Percentiles rank a stretch among this genome's conserved stretches.
phyloP scores from a whole-genome alignment of 2,888 invertebrate species.

The Diadegma fenestrale region DNA sequence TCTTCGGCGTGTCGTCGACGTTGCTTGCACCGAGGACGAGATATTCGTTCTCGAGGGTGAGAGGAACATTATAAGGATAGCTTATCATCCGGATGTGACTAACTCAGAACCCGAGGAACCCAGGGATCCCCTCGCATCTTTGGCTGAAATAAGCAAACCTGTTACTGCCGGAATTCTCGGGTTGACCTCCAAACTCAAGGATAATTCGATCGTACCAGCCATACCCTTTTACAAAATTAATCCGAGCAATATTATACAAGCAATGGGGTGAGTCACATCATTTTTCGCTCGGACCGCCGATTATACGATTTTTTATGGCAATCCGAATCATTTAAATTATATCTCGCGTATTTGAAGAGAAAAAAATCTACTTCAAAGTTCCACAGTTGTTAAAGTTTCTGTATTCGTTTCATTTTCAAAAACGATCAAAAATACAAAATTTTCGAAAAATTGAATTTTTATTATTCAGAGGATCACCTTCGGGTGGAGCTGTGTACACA shows the following conservation, averaged over 20 bases:
- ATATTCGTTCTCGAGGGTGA: slow-evolving; percentile 94
- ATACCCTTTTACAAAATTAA: slow-evolving; percentile 82
- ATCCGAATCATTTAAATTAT: too few species aligned
- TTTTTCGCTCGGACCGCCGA: neutral
- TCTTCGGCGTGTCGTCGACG: slow-evolving; percentile 82
- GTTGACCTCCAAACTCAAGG: slow-evolving; percentile 83
- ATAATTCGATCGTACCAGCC: slow-evolving; percentile 82
- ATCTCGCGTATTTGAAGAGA: too few species aligned
- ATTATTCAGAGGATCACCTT: slow-evolving; percentile 73
- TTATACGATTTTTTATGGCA: too few species aligned
- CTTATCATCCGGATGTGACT: slow-evolving; percentile 89
- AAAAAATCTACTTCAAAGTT: too few species aligned
- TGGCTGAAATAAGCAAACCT: slow-evolving; percentile 81
- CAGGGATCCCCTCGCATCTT: slow-evolving; percentile 73
- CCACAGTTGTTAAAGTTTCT: too few species aligned
- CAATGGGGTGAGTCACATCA: slow-evolving; percentile 76
- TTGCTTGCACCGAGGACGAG: slow-evolving; percentile 89
- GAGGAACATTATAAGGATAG: slow-evolving; percentile 92
- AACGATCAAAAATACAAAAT: too few species aligned
- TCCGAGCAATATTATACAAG: slow-evolving; percentile 79
- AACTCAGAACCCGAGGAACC: slow-evolving; percentile 65
- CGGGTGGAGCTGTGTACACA: slow-evolving; percentile 83
- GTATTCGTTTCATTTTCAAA: too few species aligned
- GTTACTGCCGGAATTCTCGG: slow-evolving; percentile 81
- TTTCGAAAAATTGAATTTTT: neutral